Percentiles rank a stretch among this genome's conserved stretches.
Conservation (phyloP, 2,888 invertebrate species). For the Euplagia quadripunctaria region DNA sequence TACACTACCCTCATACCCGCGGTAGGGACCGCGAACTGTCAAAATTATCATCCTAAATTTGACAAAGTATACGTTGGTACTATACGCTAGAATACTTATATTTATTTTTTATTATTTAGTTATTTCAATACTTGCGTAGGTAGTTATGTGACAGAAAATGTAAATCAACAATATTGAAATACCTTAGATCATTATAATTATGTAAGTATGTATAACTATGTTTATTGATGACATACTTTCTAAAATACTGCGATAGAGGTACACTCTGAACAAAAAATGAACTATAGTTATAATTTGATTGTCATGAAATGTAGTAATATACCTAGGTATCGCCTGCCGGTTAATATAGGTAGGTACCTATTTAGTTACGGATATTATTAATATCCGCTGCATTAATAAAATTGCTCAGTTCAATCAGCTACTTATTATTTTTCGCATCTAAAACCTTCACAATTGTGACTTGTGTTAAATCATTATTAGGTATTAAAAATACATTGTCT, state of each 20-base stretch:
- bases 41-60: no score
- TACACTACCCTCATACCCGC: no score
- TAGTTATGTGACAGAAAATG: background rate
- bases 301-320: background rate
- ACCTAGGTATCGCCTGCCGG: no score
- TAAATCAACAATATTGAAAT: background rate
- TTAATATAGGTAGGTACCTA: no score
- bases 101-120: background rate
- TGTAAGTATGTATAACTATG: background rate
- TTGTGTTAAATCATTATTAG: background rate
- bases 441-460: constrained; percentile 31
- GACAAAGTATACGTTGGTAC: no score
- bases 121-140: background rate
- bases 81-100: background rate
- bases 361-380: background rate
- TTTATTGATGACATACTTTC: background rate
- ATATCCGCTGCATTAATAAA: background rate
- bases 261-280: background rate
- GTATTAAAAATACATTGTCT: background rate
- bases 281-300: background rate
- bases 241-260: background rate
- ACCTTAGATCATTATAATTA: background rate
- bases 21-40: no score
- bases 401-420: background rate
- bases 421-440: constrained; percentile 13